Percentiles rank a stretch among this genome's conserved stretches.
Evolutionary conservation across 35 echinoderm and acorn worm species (phyloP).

Genomic region (Ophiothrix spiculata): DNA sequence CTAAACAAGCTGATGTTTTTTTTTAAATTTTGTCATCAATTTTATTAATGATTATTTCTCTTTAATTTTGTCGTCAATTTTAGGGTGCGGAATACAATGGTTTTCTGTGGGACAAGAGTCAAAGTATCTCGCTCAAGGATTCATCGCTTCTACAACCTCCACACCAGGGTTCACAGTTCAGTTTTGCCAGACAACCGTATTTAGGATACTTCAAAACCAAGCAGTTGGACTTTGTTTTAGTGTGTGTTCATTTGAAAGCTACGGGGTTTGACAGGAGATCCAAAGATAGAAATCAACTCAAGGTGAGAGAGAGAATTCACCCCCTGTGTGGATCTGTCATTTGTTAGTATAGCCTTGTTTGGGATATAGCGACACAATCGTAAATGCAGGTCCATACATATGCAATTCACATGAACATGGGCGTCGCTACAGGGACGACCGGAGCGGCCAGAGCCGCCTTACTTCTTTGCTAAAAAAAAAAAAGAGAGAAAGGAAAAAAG

Average conservation of each 20-base stretch:
- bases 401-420: too few relatives aligned
- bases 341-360: too few relatives aligned
- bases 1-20: too few relatives aligned
- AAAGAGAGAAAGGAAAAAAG: too few relatives aligned
- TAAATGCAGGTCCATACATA: not conserved
- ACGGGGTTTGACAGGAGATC: slow-evolving; percentile 16
- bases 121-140: slow-evolving; percentile 11
- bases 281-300: slow-evolving; percentile 14
- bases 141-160: not conserved
- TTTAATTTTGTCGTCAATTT: too few relatives aligned
- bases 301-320: not conserved
- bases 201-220: slow-evolving; percentile 13
- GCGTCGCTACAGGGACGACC: too few relatives aligned
- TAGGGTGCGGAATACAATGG: slow-evolving; percentile 42
- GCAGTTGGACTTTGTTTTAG: slow-evolving; percentile 25
- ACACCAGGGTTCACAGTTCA: not conserved
- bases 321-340: too few relatives aligned
- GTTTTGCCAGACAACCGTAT: slow-evolving; percentile 20
- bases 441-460: too few relatives aligned
- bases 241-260: slow-evolving; percentile 25
- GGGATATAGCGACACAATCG: not conserved
- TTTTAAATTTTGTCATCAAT: too few relatives aligned
- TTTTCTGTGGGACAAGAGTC: slow-evolving; percentile 9
- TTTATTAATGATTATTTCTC: too few relatives aligned
- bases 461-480: too few relatives aligned